These are phyloP conservation scores for Drosophila aff. DNA, from an alignment of 1,140 invertebrate species.

Conservation along the genomic window DNA sequence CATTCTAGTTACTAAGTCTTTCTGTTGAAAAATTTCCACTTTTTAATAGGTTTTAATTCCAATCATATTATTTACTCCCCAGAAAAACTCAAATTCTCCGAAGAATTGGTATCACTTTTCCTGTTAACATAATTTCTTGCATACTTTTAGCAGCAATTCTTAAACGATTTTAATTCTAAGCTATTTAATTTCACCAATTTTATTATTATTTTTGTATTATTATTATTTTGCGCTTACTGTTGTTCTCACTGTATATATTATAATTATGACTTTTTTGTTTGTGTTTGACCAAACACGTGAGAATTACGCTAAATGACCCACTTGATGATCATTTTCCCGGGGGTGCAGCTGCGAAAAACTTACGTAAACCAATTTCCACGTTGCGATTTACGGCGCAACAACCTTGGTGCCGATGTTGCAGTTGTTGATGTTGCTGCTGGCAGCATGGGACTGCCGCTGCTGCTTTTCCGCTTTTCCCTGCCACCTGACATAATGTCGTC, in stretches of 20 bases:
- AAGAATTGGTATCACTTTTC: not conserved
- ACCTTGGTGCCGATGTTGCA: constrained; percentile 45
- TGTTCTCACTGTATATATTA: not conserved
- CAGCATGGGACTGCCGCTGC: constrained; percentile 53
- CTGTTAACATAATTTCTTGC: not conserved
- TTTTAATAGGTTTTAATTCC: not conserved
- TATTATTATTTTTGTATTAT: too few relatives aligned
- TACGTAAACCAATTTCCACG: constrained; percentile 85
- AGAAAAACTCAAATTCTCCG: not conserved
- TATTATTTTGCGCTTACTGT: too few relatives aligned
- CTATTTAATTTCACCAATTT: not conserved
- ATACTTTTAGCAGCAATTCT: not conserved
- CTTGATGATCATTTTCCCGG: constrained; percentile 35
- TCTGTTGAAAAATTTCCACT: not conserved
- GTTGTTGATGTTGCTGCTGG: constrained; percentile 20
- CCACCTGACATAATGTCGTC: constrained; percentile 57
- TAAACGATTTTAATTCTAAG: not conserved
- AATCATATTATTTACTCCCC: not conserved
- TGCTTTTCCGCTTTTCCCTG: constrained; percentile 49
- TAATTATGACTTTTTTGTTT: constrained; percentile 39
- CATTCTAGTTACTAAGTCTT: not conserved
- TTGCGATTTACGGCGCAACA: constrained; percentile 75
- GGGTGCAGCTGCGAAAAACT: constrained; percentile 62
- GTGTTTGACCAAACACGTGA: constrained; percentile 54
- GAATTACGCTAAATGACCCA: constrained; percentile 27